A percentile compares a stretch with the other conserved stretches of the same genome.
phyloP scores from a whole-genome alignment of 2,113 vertebrate genomes.

The Mirounga angustirostris region DNA sequence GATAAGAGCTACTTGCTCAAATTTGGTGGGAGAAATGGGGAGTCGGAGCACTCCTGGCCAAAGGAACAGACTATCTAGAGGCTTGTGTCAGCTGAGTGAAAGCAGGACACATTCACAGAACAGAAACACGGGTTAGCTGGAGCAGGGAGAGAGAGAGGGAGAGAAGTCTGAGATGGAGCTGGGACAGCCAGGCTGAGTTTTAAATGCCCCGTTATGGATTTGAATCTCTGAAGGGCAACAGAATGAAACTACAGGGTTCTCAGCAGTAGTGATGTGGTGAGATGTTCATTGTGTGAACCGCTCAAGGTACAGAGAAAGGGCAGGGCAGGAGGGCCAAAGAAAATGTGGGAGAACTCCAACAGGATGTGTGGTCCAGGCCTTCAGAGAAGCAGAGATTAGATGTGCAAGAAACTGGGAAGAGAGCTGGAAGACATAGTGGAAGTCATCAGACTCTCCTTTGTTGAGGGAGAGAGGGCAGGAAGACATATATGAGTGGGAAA shows the following conservation, averaged over 20 bases:
- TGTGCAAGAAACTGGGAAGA: not conserved
- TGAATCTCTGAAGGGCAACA: not conserved
- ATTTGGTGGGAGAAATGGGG: not conserved
- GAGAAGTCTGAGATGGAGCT: not conserved
- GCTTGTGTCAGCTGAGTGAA: not conserved
- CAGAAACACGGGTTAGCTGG: not conserved
- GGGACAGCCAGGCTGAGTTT: fast-evolving
- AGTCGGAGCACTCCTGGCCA: not conserved
- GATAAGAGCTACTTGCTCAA: not conserved
- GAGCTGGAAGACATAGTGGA: not conserved
- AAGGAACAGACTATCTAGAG: not conserved
- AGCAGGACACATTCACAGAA: not conserved
- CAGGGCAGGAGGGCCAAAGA: not conserved
- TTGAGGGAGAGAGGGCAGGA: not conserved
- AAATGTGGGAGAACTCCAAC: not conserved
- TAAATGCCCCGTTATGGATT: not conserved
- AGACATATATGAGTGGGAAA: not conserved
- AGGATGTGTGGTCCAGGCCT: not conserved
- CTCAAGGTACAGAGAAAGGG: no score
- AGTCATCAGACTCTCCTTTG: not conserved
- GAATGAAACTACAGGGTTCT: not conserved
- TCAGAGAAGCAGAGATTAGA: not conserved
- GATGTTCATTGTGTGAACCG: not conserved
- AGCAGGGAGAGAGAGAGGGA: not conserved
- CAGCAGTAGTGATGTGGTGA: not conserved